Conservation (phyloP, 1,140 invertebrate species). For the Adoxophyes honmai region DNA sequence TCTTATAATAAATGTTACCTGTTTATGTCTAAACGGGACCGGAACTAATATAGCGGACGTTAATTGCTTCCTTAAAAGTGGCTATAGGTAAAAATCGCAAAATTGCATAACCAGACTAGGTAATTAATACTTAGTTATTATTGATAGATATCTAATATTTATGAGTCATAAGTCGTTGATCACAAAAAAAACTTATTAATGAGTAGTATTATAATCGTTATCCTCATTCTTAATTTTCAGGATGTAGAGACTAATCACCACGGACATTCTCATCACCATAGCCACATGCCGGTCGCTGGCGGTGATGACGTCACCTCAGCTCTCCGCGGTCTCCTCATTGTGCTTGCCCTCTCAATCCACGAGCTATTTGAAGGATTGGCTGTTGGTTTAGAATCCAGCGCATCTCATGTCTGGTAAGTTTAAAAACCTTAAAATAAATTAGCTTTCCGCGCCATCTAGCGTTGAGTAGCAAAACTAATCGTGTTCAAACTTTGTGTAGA, state of each 20-base stretch:
- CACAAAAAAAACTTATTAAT: too few species aligned
- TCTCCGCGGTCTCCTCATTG: slow-evolving; percentile 86
- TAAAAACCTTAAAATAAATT: neutral
- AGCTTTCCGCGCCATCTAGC: slow-evolving; percentile 26
- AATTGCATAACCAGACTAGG: neutral
- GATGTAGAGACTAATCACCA: slow-evolving; percentile 59
- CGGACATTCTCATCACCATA: slow-evolving; percentile 75
- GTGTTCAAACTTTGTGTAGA: slow-evolving; percentile 23
- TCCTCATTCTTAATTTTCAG: slow-evolving; percentile 26
- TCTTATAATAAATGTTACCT: too few species aligned
- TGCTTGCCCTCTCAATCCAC: slow-evolving; percentile 92
- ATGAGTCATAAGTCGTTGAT: too few species aligned
- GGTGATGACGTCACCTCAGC: slow-evolving; percentile 82
- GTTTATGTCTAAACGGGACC: too few species aligned
- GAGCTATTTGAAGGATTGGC: slow-evolving; percentile 95
- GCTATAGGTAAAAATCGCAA: neutral
- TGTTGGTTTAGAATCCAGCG: slow-evolving; percentile 87
- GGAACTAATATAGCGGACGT: too few species aligned
- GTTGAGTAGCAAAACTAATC: slow-evolving; percentile 16
- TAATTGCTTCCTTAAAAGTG: neutral
- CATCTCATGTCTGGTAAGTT: slow-evolving; percentile 83
- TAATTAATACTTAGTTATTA: too few species aligned
- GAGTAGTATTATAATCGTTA: too few species aligned
- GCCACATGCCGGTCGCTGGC: slow-evolving; percentile 61
- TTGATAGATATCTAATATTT: too few species aligned